Evolutionary conservation across 1,140 invertebrate genomes (phyloP).

Genomic region (Orius insidiosus): DNA sequence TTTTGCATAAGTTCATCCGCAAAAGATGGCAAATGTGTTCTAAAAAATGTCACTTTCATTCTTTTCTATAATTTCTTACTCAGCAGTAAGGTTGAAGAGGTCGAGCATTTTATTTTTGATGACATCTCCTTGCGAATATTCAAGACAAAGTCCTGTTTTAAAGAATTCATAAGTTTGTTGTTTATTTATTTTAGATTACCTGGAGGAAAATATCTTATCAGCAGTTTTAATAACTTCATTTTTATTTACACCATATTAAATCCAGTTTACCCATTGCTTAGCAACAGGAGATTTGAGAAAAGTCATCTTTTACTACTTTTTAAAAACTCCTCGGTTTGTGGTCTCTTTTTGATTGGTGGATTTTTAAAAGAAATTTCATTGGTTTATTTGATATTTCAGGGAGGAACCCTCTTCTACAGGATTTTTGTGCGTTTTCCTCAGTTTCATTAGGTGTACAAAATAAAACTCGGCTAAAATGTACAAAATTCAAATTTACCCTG

Average conservation of each 20-base stretch:
- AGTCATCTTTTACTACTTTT: not conserved
- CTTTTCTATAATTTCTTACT: constrained; percentile 27
- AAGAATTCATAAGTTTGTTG: constrained; percentile 3
- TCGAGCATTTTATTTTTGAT: constrained; percentile 43
- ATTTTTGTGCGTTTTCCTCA: too few relatives aligned
- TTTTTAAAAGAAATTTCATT: too few relatives aligned
- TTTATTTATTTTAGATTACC: constrained; percentile 21
- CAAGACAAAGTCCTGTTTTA: constrained; percentile 34
- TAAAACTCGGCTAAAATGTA: too few relatives aligned
- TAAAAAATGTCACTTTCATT: constrained; percentile 22
- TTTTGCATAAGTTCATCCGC: constrained; percentile 29
- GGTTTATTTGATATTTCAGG: too few relatives aligned
- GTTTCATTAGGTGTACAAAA: too few relatives aligned
- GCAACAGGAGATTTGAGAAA: not conserved
- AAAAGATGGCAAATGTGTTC: constrained; percentile 36
- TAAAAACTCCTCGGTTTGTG: too few relatives aligned
- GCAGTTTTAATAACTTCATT: constrained; percentile 46
- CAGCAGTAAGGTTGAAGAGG: constrained; percentile 35
- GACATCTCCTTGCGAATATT: constrained; percentile 35
- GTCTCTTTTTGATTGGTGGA: too few relatives aligned
- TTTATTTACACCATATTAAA: too few relatives aligned
- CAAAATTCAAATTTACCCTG: too few relatives aligned
- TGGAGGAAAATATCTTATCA: constrained; percentile 48
- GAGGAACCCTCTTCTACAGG: too few relatives aligned
- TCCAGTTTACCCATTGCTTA: too few relatives aligned